phyloP scores from a whole-genome alignment of 2,113 vertebrate genomes.

The Tachysurus fulvidraco region DNA sequence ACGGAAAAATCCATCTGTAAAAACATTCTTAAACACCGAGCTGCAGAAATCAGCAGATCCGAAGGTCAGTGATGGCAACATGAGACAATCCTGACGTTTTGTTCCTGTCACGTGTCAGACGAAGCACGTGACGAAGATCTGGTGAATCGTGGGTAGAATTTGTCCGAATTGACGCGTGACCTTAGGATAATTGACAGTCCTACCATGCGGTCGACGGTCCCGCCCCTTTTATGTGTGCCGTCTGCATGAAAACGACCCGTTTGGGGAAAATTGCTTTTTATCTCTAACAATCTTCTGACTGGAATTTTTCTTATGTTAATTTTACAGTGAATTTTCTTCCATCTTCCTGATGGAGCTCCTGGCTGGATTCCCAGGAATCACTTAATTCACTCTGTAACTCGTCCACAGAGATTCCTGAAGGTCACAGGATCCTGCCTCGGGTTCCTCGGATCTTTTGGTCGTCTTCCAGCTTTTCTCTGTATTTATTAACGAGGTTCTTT shows the following conservation, averaged over 20 bases:
- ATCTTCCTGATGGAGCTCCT: neutral
- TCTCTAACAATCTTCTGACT: neutral
- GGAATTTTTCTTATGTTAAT: neutral
- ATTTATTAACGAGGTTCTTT: neutral
- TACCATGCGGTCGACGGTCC: neutral
- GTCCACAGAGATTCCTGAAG: conserved; percentile 5
- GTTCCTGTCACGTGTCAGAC: neutral
- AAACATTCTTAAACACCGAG: too few relatives aligned
- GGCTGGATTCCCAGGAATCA: neutral
- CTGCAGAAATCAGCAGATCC: too few relatives aligned
- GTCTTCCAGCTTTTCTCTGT: neutral
- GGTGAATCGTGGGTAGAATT: too few relatives aligned
- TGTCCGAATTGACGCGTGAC: neutral
- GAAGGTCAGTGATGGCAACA: neutral
- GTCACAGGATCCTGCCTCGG: neutral
- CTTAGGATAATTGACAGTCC: neutral
- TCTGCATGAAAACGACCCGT: neutral
- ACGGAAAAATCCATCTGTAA: too few relatives aligned
- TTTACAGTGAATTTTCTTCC: neutral
- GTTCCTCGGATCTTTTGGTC: neutral
- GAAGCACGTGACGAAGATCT: neutral
- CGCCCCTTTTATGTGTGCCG: neutral
- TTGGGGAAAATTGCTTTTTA: neutral
- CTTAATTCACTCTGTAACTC: neutral
- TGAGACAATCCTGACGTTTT: neutral